Percentiles rank a stretch among this genome's conserved stretches.
phyloP scores from a whole-genome alignment of 2,797 vertebrate genomes.

The Rhabdomys pumilio region DNA sequence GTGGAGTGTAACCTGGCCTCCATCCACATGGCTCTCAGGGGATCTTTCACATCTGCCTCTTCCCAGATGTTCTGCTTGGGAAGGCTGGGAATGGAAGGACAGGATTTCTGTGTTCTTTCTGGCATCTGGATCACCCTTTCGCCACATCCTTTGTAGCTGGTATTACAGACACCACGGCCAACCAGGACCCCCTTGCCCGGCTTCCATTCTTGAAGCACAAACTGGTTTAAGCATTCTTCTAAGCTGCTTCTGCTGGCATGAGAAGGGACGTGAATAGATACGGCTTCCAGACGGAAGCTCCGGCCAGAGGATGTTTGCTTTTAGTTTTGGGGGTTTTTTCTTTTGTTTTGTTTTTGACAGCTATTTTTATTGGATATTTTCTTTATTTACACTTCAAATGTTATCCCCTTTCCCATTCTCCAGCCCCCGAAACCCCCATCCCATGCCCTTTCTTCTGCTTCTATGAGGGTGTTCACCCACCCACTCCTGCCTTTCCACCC shows the following conservation, averaged over 20 bases:
- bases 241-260: neutral
- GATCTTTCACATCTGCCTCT: neutral
- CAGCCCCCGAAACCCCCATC: too few species aligned
- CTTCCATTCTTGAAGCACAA: neutral
- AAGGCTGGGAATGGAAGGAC: too few species aligned
- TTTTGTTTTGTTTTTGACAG: too few species aligned
- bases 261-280: neutral
- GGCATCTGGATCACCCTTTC: neutral
- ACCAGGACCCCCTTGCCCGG: too few species aligned
- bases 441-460: too few species aligned
- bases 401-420: too few species aligned
- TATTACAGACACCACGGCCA: neutral
- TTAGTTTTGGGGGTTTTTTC: too few species aligned
- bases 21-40: neutral
- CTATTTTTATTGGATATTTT: too few species aligned
- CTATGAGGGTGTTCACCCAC: too few species aligned
- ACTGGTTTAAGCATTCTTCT: slow-evolving; percentile 12
- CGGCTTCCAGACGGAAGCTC: neutral
- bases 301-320: neutral
- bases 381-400: too few species aligned
- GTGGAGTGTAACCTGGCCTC: neutral
- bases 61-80: neutral
- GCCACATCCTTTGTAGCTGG: neutral
- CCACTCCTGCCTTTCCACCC: too few species aligned
- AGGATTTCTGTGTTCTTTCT: neutral